A percentile compares a stretch with the other conserved stretches of the same genome.
These are phyloP conservation scores for Asarcornis scutulata DNA, from an alignment of 2,113 vertebrate species.

Conservation along the genomic window DNA sequence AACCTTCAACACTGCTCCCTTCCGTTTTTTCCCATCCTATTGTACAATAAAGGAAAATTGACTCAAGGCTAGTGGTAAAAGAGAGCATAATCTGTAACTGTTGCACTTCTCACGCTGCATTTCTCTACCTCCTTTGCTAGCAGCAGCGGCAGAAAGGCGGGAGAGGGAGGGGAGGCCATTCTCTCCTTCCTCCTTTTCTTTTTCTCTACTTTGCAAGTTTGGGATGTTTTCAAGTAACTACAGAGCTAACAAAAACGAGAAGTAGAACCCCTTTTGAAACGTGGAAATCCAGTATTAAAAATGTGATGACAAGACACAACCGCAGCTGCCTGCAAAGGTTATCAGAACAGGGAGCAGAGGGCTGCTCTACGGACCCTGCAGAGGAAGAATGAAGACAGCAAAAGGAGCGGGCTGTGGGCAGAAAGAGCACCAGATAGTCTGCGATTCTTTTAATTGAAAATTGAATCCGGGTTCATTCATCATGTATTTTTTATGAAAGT, in stretches of 20 bases:
- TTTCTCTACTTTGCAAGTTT: neutral
- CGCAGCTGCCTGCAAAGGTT: conserved; percentile 10
- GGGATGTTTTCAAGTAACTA: neutral
- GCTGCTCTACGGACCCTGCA: neutral
- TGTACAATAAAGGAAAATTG: neutral
- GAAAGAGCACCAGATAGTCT: neutral
- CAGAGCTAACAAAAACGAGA: neutral
- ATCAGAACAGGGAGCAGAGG: neutral
- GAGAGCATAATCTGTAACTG: neutral
- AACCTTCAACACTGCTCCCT: neutral
- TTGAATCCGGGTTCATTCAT: conserved; percentile 43
- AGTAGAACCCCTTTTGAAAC: neutral
- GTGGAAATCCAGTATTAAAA: conserved; percentile 30
- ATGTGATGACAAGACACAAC: conserved; percentile 45
- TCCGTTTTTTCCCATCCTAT: neutral
- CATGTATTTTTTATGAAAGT: conserved; percentile 33
- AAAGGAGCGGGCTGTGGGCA: neutral
- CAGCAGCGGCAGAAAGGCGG: neutral
- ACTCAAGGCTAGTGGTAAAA: neutral
- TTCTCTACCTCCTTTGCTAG: neutral
- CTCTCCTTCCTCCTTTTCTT: neutral
- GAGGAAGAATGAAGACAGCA: conserved; percentile 16
- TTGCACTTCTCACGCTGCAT: neutral
- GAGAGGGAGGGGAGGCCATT: neutral
- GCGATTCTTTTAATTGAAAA: conserved; percentile 46